Base-by-base conservation (phyloP, 2,888 invertebrate genomes). In the Coelopa pilipes region DNA sequence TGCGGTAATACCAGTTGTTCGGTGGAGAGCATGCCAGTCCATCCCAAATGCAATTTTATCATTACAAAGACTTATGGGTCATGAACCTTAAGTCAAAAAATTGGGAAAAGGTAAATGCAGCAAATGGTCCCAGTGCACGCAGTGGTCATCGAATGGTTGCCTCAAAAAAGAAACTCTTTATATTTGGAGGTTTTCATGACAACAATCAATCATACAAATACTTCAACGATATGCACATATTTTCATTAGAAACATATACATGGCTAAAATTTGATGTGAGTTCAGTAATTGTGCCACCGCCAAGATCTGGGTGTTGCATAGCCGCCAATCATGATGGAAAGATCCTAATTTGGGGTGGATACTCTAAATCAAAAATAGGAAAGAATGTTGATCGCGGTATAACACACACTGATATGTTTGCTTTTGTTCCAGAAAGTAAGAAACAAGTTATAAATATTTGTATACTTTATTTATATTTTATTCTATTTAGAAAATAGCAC, bases 1-100 rank as follows among this genome's bases (percentile, higher is more conserved):
- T 70, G 65, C n/a, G n/a, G n/a, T n/a, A 7, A 59, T 74, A 74
- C 7, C 47, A 87, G 88, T n/a, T 88, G 65, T 97, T 97, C 89
- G 98, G 97, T 10, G 98, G 98, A 1, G 97, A 98, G 88, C 97
- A 93, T 88, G 93, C 96, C 4, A 96, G 95, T 83, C 94, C 95
- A 0, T 92, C 94, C 0, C 96, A 97, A 84, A 92, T 94, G 19
- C 97, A 97, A 87, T 98, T 96, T 87, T 93, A 96, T 83, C 97
- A 98, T 85, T 97, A 96, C 86, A 93, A 92, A 83, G 97, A 98
- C 85, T 89, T 98, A 0, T 98, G 97, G 97, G 92, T 94, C 72
- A 94, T 92, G 84, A 93, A 93, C 78, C 86, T 97, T 0, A 90
- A 90, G 49, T 90, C 91, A 0, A 92, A 92, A 79, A 92, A 91